Evolutionary conservation across 2,888 invertebrate species (phyloP).

Genomic region (Patella depressa): DNA sequence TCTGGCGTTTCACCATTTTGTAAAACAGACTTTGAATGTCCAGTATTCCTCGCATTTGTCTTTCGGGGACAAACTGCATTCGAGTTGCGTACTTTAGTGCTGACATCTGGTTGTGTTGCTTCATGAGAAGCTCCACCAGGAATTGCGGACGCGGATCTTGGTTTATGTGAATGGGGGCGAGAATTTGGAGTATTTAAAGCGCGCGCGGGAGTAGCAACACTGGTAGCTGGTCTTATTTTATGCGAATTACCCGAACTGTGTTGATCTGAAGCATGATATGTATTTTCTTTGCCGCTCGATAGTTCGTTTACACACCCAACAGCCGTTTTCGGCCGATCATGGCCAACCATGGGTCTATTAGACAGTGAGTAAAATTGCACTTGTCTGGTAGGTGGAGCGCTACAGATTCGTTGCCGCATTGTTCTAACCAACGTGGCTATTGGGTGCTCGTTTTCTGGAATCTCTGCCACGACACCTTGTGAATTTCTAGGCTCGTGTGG

Average conservation of each 20-base stretch:
- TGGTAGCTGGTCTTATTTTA: neutral
- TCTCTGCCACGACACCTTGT: neutral
- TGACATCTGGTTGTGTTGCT: neutral
- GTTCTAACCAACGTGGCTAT: neutral
- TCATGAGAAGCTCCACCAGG: neutral
- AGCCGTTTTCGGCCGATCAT: neutral
- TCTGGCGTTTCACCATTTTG: neutral
- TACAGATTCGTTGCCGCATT: neutral
- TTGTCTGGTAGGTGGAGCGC: neutral
- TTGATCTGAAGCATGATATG: neutral
- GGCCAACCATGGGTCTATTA: neutral
- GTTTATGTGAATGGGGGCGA: neutral
- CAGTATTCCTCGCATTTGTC: neutral
- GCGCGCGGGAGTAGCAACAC: no score
- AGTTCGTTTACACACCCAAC: neutral
- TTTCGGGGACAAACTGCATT: neutral
- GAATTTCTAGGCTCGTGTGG: neutral
- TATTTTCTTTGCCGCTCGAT: no score
- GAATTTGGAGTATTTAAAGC: no score
- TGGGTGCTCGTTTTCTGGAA: neutral
- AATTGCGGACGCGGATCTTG: neutral
- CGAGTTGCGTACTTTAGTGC: no score
- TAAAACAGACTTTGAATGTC: neutral
- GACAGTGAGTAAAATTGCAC: neutral
- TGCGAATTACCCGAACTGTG: neutral